Percentiles rank a stretch among this genome's conserved stretches.
Conservation (phyloP, 92 coral and sea anemone genomes). For the Actinostola sp. region DNA sequence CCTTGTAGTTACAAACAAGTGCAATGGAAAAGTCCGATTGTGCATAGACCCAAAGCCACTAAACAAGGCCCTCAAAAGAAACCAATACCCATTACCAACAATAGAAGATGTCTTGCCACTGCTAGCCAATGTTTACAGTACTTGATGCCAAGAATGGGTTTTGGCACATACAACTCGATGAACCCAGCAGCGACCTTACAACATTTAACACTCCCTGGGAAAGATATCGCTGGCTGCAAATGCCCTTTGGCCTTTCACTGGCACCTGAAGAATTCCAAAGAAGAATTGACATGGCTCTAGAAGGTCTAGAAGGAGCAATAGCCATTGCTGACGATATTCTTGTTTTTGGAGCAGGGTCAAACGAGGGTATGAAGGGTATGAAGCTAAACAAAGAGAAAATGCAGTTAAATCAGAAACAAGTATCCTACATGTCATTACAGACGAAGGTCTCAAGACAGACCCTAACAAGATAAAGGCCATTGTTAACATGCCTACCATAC, state of each 20-base stretch:
- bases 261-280: constrained; percentile 76
- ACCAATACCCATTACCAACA: constrained; percentile 57
- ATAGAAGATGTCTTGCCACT: constrained; percentile 60
- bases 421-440: constrained; percentile 24
- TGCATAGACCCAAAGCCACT: constrained; percentile 69
- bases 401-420: too few species aligned
- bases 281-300: constrained; percentile 56
- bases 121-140: constrained; percentile 46
- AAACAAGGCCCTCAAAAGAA: too few species aligned
- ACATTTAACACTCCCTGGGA: constrained; percentile 67
- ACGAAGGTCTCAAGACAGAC: constrained; percentile 36
- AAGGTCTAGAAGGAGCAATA: constrained; percentile 55
- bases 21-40: constrained; percentile 46
- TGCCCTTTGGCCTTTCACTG: constrained; percentile 63
- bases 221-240: constrained; percentile 54
- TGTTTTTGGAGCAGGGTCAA: constrained; percentile 53
- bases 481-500: too few species aligned
- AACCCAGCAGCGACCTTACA: constrained; percentile 56
- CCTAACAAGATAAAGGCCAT: constrained; percentile 55
- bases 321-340: constrained; percentile 72
- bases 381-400: constrained; percentile 39
- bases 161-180: constrained; percentile 63
- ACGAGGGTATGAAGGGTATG: constrained; percentile 36
- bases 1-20: constrained; percentile 47
- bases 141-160: constrained; percentile 68